phyloP scores from a whole-genome alignment of 2,888 invertebrate genomes.

The Gasteruption jaculator region DNA sequence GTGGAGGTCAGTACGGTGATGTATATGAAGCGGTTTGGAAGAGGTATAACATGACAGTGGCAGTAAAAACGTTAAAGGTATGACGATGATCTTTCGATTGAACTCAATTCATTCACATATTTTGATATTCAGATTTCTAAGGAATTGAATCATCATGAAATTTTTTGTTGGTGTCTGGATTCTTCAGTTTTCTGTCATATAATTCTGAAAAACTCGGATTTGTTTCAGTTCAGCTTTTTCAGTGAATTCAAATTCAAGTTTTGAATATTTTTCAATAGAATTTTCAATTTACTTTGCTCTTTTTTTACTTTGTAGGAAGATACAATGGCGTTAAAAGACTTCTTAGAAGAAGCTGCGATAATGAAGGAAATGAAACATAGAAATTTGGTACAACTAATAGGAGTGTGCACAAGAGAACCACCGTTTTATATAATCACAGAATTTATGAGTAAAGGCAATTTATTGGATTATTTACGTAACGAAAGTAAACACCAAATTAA shows the following conservation, averaged over 20 bases:
- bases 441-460: conserved; percentile 98
- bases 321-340: conserved; percentile 98
- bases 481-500: conserved; percentile 83
- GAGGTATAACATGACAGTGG: conserved; percentile 90
- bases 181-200: too few species aligned
- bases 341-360: conserved; percentile 96
- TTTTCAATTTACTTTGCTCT: conserved; percentile 15
- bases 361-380: conserved; percentile 99
- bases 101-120: background rate
- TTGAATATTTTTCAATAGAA: conserved; percentile 1
- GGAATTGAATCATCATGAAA: background rate
- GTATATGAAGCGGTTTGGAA: conserved; percentile 99
- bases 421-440: conserved; percentile 99
- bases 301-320: conserved; percentile 66
- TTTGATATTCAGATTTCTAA: background rate
- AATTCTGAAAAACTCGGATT: too few species aligned
- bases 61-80: conserved; percentile 94
- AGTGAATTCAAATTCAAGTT: too few species aligned
- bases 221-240: too few species aligned
- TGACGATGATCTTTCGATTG: conserved; percentile 5
- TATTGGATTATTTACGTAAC: conserved; percentile 90
- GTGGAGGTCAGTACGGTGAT: conserved; percentile 92
- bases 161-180: background rate
- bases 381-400: conserved; percentile 95
- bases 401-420: conserved; percentile 97